Evolutionary conservation across 2,113 vertebrate species (phyloP).

Genomic region (Strigops habroptila): DNA sequence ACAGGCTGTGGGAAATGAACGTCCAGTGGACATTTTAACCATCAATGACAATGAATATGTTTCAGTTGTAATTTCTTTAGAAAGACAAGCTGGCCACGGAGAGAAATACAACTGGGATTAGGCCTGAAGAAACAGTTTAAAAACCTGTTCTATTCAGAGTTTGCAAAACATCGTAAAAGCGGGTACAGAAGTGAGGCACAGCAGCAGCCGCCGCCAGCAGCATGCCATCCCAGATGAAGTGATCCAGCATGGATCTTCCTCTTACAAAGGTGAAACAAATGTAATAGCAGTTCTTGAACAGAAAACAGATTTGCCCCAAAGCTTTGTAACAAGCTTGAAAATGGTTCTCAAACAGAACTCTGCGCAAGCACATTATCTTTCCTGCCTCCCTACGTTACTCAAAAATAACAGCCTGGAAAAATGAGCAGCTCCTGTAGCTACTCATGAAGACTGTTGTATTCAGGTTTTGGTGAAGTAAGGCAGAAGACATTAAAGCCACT

Average conservation of each 20-base stretch:
- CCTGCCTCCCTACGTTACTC: not conserved
- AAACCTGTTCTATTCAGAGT: not conserved
- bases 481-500: not conserved
- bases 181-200: not conserved
- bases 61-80: not conserved
- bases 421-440: not conserved
- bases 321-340: not conserved
- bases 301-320: not conserved
- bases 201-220: not conserved
- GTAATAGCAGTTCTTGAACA: not conserved
- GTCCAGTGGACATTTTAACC: not conserved
- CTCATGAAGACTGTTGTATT: not conserved
- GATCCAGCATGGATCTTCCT: not conserved
- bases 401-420: not conserved
- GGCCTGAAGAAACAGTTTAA: not conserved
- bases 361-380: not conserved
- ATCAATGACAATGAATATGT: not conserved
- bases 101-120: not conserved
- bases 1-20: not conserved
- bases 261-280: not conserved
- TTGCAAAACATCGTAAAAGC: not conserved
- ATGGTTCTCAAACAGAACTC: not conserved
- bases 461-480: not conserved
- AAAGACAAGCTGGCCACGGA: not conserved
- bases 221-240: not conserved